Percentiles rank a stretch among this genome's conserved stretches.
phyloP scores from a whole-genome alignment of 2,113 vertebrate genomes.

The Pterocles gutturalis region DNA sequence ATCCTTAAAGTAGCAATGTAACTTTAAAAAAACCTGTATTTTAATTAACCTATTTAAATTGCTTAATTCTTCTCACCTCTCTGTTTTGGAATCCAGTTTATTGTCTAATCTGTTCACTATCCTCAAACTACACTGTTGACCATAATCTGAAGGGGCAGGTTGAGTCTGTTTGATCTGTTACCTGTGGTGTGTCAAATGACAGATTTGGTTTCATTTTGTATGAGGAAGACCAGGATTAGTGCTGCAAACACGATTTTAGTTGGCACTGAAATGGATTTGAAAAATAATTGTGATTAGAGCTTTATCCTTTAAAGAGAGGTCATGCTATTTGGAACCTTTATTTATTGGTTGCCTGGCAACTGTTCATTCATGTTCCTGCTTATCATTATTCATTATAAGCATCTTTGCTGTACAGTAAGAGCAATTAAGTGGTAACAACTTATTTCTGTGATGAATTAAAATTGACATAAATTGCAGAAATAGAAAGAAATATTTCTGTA shows the following conservation, averaged over 20 bases:
- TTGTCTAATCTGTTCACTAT: background rate
- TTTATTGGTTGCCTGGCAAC: constrained; percentile 60
- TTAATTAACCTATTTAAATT: background rate
- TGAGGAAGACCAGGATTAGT: constrained; percentile 18
- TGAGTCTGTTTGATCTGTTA: constrained; percentile 12
- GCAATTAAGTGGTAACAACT: constrained; percentile 41
- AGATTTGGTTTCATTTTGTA: constrained; percentile 18
- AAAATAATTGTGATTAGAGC: constrained; percentile 57
- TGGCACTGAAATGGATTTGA: constrained; percentile 36
- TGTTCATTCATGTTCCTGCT: constrained; percentile 55
- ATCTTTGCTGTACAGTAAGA: constrained; percentile 36
- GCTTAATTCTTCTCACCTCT: background rate
- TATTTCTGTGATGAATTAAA: constrained; percentile 29
- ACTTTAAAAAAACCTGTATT: background rate
- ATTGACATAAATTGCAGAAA: constrained; percentile 19
- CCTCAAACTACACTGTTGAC: background rate
- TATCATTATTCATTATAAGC: constrained; percentile 48
- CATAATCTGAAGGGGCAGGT: background rate
- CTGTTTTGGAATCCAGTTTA: background rate
- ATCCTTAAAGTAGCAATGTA: background rate
- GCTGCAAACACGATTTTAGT: constrained; percentile 43
- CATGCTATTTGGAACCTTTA: constrained; percentile 56
- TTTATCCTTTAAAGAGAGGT: constrained; percentile 57
- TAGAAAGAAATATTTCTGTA: background rate
- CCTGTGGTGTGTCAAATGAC: background rate